Conservation (phyloP, 2,113 vertebrate species). For the Tetrax tetrax region DNA sequence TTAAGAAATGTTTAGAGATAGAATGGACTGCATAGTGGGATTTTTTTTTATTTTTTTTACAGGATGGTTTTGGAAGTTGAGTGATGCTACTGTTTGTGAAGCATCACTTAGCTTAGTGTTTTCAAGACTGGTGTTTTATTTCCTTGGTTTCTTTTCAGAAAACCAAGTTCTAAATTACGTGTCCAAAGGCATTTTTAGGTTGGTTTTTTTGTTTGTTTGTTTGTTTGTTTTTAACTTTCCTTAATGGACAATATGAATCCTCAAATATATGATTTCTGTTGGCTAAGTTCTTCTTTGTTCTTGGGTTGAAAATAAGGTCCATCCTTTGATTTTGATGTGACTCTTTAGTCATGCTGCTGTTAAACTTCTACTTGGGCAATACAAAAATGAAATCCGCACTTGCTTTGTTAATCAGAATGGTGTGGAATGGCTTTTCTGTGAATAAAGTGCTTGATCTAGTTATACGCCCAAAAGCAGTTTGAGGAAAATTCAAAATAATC, state of each 20-base stretch:
- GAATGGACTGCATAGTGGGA: neutral
- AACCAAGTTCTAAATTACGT: neutral
- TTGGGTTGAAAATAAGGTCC: neutral
- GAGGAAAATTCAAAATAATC: neutral
- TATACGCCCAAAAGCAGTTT: neutral
- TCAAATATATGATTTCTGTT: neutral
- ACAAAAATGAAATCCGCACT: neutral
- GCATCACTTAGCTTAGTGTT: neutral
- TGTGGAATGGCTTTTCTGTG: neutral
- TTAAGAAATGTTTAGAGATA: neutral
- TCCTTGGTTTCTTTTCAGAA: neutral
- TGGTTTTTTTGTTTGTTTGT: too few species aligned
- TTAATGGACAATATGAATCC: neutral
- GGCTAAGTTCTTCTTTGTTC: neutral
- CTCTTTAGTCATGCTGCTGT: neutral
- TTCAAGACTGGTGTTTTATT: neutral
- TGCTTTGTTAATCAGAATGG: neutral
- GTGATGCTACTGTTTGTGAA: neutral
- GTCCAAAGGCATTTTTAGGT: neutral
- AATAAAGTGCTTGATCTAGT: neutral
- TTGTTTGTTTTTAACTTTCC: neutral
- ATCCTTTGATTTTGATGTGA: neutral
- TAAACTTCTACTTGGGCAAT: neutral
- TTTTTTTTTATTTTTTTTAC: neutral
- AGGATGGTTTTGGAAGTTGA: neutral